These are phyloP conservation scores for Procambarus clarkii DNA, from an alignment of 1,140 invertebrate genomes.

Conservation along the genomic window DNA sequence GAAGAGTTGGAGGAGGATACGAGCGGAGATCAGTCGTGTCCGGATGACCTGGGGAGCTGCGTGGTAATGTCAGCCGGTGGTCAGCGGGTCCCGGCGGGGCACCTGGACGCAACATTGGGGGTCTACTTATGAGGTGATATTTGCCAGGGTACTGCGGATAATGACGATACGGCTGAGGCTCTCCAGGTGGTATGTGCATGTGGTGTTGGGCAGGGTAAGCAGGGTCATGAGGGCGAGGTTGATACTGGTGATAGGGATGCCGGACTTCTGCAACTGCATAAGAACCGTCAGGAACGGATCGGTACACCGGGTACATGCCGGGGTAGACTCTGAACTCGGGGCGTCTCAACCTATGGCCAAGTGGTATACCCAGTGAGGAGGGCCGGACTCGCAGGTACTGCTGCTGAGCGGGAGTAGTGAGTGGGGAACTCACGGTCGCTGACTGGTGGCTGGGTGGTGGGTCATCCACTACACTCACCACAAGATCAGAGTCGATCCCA, in stretches of 20 bases:
- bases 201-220: background rate
- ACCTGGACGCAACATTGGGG: background rate
- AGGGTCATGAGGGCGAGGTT: conserved; percentile 8
- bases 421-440: background rate
- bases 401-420: background rate
- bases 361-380: background rate
- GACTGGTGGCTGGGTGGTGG: background rate
- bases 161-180: conserved; percentile 6
- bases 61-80: conserved; percentile 6
- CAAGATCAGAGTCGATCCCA: conserved; percentile 48
- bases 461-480: conserved; percentile 34
- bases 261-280: conserved; percentile 20
- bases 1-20: conserved; percentile 13
- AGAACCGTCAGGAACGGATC: background rate
- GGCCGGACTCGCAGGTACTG: conserved; percentile 24
- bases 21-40: background rate
- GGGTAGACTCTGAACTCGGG: conserved; percentile 7
- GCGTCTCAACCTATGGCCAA: background rate
- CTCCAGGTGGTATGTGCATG: conserved; percentile 9
- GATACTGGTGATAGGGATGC: conserved; percentile 21
- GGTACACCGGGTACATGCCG: conserved; percentile 10
- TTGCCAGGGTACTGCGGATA: conserved; percentile 1
- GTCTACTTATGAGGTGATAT: conserved; percentile 11
- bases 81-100: background rate
- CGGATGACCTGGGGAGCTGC: background rate